phyloP scores from a whole-genome alignment of 2,113 vertebrate genomes.

The Pluvialis apricaria region DNA sequence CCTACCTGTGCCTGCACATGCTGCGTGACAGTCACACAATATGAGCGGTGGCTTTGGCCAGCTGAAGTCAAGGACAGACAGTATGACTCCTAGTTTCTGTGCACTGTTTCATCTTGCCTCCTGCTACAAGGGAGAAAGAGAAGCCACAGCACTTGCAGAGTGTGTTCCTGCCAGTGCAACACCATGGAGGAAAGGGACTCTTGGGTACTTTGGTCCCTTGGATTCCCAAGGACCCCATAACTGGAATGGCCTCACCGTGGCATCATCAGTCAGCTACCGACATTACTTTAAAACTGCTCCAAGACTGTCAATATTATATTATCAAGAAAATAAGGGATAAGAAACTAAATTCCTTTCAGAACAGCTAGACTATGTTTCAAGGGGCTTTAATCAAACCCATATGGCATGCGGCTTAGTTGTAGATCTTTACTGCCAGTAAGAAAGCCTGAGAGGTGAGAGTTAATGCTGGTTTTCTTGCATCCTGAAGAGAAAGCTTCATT shows the following conservation, averaged over 20 bases:
- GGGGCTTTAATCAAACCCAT: neutral
- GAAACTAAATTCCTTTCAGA: neutral
- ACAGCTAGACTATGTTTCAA: neutral
- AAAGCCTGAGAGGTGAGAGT: neutral
- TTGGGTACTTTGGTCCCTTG: neutral
- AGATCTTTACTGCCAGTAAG: neutral
- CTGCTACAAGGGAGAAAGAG: neutral
- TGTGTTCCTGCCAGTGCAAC: neutral
- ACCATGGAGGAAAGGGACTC: neutral
- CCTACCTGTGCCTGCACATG: neutral
- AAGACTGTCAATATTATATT: neutral
- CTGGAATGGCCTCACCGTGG: neutral
- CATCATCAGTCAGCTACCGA: neutral
- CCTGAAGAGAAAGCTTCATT: neutral
- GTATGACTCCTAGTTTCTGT: neutral
- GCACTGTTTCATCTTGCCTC: neutral
- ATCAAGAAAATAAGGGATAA: neutral
- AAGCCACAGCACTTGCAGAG: neutral
- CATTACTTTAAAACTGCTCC: neutral
- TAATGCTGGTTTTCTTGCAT: neutral
- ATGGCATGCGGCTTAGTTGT: neutral
- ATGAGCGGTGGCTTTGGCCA: neutral
- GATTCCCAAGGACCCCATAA: neutral
- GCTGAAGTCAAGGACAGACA: neutral
- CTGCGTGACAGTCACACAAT: too few relatives aligned